Percentiles rank a stretch among this genome's conserved stretches.
Conservation (phyloP, 2,113 vertebrate species). For the Phylloscopus trochilus region DNA sequence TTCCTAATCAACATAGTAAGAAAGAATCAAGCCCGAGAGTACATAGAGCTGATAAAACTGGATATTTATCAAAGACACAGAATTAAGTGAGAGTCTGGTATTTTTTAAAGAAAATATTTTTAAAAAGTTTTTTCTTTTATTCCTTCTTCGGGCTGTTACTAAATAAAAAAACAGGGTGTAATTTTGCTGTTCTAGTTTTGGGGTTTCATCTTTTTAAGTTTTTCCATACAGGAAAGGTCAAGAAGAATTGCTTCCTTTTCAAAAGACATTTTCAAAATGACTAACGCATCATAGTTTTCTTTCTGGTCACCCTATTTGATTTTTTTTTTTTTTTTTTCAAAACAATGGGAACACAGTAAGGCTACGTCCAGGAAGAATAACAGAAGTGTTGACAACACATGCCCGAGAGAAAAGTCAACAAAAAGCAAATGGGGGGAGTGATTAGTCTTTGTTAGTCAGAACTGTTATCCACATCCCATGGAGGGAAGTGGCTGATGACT, state of each 20-base stretch:
- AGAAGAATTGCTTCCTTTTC: background rate
- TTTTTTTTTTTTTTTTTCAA: background rate
- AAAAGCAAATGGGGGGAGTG: background rate
- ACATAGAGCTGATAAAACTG: background rate
- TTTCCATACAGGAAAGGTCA: background rate
- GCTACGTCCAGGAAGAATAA: background rate
- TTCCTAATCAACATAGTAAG: accelerated
- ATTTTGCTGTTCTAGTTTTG: background rate
- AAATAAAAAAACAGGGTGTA: background rate
- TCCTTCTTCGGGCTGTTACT: background rate
- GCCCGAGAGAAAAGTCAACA: background rate
- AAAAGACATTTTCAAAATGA: background rate
- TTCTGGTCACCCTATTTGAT: background rate
- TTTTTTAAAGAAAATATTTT: background rate
- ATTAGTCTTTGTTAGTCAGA: background rate
- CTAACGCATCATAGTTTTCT: background rate
- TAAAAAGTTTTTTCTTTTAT: background rate
- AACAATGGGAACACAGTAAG: background rate
- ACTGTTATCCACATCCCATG: background rate
- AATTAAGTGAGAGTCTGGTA: background rate
- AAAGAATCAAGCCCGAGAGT: background rate
- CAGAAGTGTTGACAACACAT: accelerated
- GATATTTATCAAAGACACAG: background rate
- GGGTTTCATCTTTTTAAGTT: background rate
- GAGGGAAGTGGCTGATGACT: background rate